Percentiles rank a stretch among this genome's conserved stretches.
These are phyloP conservation scores for Drosophila albomicans DNA, from an alignment of 1,140 invertebrate species.

Conservation along the genomic window DNA sequence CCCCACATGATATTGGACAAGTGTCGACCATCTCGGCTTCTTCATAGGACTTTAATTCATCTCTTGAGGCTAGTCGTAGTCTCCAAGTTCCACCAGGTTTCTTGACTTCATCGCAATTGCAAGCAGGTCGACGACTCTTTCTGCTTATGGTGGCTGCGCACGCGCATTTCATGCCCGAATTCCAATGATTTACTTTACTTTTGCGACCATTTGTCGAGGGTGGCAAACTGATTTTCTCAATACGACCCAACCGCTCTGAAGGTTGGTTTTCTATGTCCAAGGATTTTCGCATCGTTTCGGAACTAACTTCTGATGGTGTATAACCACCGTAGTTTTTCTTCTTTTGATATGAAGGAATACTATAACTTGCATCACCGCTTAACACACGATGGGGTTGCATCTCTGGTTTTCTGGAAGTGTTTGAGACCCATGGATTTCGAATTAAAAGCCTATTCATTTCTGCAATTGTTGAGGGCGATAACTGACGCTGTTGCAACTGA, in stretches of 20 bases:
- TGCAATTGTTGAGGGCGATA: not conserved
- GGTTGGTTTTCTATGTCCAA: not conserved
- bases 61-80: not conserved
- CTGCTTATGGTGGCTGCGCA: too few relatives aligned
- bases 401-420: too few relatives aligned
- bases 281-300: not conserved
- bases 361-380: not conserved
- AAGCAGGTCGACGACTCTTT: too few relatives aligned
- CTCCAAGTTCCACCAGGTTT: not conserved
- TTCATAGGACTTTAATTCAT: not conserved
- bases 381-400: not conserved
- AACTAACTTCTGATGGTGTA: conserved; percentile 41
- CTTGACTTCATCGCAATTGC: too few relatives aligned
- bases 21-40: too few relatives aligned
- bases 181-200: not conserved
- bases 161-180: too few relatives aligned
- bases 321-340: conserved; percentile 43
- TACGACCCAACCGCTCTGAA: conserved; percentile 12
- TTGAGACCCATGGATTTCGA: too few relatives aligned
- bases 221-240: conserved; percentile 46
- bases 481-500: not conserved
- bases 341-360: not conserved
- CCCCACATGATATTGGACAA: too few relatives aligned
- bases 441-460: not conserved
- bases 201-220: conserved; percentile 9